Evolutionary conservation across 92 coral and sea anemone species (phyloP).

Genomic region (Zoanthus solanderi): DNA sequence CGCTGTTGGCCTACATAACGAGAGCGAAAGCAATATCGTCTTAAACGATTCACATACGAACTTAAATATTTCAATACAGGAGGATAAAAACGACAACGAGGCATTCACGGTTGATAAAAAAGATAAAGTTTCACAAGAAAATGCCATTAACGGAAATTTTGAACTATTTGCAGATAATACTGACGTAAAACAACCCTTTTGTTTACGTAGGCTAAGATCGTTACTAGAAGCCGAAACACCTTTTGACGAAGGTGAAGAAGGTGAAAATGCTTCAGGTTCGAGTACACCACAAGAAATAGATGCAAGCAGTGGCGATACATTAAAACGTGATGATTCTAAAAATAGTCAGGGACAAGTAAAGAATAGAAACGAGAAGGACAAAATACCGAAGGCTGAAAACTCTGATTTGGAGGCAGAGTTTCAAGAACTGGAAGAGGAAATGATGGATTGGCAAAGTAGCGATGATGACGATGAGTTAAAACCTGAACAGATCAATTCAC

Average conservation of each 20-base stretch:
- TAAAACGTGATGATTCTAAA: neutral
- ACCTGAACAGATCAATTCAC: neutral
- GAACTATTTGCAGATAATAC: neutral
- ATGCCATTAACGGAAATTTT: neutral
- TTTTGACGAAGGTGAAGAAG: neutral
- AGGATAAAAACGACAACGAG: neutral
- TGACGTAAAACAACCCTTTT: neutral
- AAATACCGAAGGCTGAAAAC: neutral
- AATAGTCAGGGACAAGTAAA: neutral
- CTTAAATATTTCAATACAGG: neutral
- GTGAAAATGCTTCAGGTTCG: neutral
- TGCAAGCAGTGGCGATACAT: neutral
- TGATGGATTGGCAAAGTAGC: constrained; percentile 82
- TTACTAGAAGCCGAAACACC: constrained; percentile 27
- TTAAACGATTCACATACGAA: neutral
- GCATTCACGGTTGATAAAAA: neutral
- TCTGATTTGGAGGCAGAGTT: constrained; percentile 76
- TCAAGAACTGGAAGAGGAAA: constrained; percentile 84
- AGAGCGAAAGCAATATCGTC: neutral
- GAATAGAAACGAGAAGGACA: neutral
- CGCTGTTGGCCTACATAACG: neutral
- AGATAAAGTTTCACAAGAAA: neutral
- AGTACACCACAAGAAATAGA: neutral
- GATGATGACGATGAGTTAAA: constrained; percentile 68
- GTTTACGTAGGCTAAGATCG: constrained; percentile 1